These are phyloP conservation scores for Cecidostiba fungosa DNA, from an alignment of 2,888 invertebrate species.

Conservation along the genomic window DNA sequence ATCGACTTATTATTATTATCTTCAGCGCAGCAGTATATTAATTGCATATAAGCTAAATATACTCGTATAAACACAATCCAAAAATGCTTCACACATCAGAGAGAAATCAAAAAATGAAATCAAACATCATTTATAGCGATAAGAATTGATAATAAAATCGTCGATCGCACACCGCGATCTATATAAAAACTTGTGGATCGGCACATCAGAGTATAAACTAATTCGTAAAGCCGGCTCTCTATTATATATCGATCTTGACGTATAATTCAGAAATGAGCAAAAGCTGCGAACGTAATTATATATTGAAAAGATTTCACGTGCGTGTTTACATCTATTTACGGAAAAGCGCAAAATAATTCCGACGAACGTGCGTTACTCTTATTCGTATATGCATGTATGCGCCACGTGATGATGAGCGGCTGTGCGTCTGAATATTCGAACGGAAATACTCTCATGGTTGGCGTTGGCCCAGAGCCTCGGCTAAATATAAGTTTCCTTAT, in stretches of 20 bases:
- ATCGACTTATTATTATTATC: too few relatives aligned
- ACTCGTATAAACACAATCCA: too few relatives aligned
- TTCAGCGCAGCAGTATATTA: too few relatives aligned
- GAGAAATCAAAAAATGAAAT: too few relatives aligned
- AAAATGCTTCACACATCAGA: too few relatives aligned
- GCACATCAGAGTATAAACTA: too few relatives aligned
- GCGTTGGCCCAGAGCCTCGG: slow-evolving; percentile 69
- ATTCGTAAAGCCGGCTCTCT: too few relatives aligned
- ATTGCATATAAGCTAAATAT: too few relatives aligned
- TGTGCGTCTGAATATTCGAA: slow-evolving; percentile 64
- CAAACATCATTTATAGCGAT: too few relatives aligned
- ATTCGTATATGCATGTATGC: neutral
- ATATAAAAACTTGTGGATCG: too few relatives aligned
- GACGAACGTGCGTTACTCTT: neutral
- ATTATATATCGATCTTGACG: neutral
- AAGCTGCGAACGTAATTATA: neutral
- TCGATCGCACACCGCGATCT: too few relatives aligned
- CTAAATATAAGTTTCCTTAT: slow-evolving; percentile 72
- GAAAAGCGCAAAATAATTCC: neutral
- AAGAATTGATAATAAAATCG: too few relatives aligned
- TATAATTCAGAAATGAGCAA: neutral
- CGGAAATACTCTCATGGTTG: slow-evolving; percentile 71
- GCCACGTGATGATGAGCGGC: neutral
- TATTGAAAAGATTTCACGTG: neutral
- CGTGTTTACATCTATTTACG: neutral